Evolutionary conservation across 1,140 invertebrate species (phyloP).

Genomic region (Oedothorax gibbosus): DNA sequence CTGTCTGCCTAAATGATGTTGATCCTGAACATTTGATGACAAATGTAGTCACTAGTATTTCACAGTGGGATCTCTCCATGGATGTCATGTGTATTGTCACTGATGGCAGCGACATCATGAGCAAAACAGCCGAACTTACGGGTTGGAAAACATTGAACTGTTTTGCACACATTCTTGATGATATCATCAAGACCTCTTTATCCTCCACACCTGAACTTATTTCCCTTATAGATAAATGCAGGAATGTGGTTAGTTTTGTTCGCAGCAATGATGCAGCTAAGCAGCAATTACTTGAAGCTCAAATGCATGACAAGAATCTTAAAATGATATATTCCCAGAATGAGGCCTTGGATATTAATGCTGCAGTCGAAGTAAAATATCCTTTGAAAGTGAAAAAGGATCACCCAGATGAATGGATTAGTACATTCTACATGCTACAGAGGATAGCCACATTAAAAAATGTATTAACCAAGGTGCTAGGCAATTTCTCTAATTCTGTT

Average conservation of each 20-base stretch:
- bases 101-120: constrained; percentile 42
- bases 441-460: constrained; percentile 56
- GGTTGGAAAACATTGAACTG: constrained; percentile 33
- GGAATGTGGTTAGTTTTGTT: constrained; percentile 43
- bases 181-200: constrained; percentile 39
- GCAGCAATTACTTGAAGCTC: constrained; percentile 48
- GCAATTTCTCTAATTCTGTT: constrained; percentile 28
- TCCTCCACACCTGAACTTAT: constrained; percentile 23
- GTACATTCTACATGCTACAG: constrained; percentile 56
- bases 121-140: constrained; percentile 36
- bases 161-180: constrained; percentile 49
- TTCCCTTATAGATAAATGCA: constrained; percentile 38
- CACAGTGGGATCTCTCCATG: constrained; percentile 46
- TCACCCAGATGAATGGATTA: constrained; percentile 52
- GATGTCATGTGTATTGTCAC: constrained; percentile 51
- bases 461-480: constrained; percentile 28
- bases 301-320: constrained; percentile 55
- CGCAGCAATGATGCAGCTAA: constrained; percentile 46
- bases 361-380: constrained; percentile 36
- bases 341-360: constrained; percentile 40
- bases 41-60: constrained; percentile 37
- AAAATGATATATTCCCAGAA: constrained; percentile 47
- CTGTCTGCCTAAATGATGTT: constrained; percentile 10
- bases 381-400: constrained; percentile 57
- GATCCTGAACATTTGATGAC: constrained; percentile 46